These are phyloP conservation scores for Mixornis gularis DNA, from an alignment of 2,113 vertebrate genomes.

Conservation along the genomic window DNA sequence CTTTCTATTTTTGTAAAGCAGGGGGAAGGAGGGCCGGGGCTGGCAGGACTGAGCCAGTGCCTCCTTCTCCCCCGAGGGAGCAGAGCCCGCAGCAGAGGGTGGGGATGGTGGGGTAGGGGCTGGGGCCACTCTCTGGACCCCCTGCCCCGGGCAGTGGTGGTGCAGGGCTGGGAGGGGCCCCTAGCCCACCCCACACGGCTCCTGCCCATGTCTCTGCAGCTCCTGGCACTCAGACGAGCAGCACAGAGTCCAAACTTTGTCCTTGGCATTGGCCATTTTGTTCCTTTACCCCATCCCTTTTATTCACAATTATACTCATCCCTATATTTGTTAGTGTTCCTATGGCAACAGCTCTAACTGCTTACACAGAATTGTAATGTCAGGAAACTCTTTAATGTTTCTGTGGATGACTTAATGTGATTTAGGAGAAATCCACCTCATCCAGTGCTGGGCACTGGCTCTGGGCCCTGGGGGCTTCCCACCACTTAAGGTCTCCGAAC, in stretches of 20 bases:
- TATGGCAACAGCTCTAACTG: constrained; percentile 38
- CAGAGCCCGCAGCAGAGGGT: background rate
- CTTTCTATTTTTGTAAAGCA: constrained; percentile 66
- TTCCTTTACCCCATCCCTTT: background rate
- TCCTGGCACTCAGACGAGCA: rapidly evolving
- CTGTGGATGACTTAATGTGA: constrained; percentile 20
- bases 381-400: constrained; percentile 35
- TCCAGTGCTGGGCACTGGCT: background rate
- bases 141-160: background rate
- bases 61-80: background rate
- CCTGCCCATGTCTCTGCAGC: rapidly evolving
- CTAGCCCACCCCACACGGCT: background rate
- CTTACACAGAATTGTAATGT: constrained; percentile 33
- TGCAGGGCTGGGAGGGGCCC: background rate
- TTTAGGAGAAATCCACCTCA: background rate
- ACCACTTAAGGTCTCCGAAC: background rate
- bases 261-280: background rate
- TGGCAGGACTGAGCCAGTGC: background rate
- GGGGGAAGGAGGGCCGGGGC: constrained; percentile 13
- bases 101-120: background rate
- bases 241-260: background rate
- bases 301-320: background rate
- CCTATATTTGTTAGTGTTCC: constrained; percentile 43
- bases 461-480: background rate
- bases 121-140: background rate